These are phyloP conservation scores for Palythoa grandis DNA, from an alignment of 92 coral and sea anemone species.

Conservation along the genomic window DNA sequence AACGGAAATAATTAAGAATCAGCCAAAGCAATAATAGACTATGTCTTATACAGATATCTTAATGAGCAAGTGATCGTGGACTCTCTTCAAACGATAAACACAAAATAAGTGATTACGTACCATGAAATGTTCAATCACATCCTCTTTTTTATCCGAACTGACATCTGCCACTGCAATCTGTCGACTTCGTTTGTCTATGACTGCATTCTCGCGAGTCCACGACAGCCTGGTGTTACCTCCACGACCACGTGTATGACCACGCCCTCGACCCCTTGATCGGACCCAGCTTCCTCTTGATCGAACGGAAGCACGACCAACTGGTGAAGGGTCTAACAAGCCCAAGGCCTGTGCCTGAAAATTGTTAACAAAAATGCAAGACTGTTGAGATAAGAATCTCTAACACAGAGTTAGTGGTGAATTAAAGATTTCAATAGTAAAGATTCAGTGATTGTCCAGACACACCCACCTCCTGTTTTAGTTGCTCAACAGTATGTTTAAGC, in stretches of 20 bases:
- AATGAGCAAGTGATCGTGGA: no score
- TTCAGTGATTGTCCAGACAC: background rate
- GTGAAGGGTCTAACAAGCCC: constrained; percentile 83
- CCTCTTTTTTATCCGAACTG: constrained; percentile 72
- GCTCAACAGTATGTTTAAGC: constrained; percentile 91
- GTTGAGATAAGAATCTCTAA: background rate
- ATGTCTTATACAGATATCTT: no score
- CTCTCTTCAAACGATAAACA: no score
- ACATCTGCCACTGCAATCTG: constrained; percentile 85
- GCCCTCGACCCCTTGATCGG: constrained; percentile 75
- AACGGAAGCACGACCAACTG: constrained; percentile 55
- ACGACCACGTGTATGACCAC: constrained; percentile 69
- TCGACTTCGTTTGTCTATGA: constrained; percentile 76
- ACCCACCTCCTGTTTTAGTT: constrained; percentile 95
- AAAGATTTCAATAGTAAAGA: no score
- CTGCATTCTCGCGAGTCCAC: constrained; percentile 92
- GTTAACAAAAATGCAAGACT: background rate
- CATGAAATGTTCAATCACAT: constrained; percentile 80
- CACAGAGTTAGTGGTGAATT: no score
- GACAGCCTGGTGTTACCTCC: constrained; percentile 68
- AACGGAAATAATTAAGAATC: no score
- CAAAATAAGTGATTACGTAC: constrained; percentile 44
- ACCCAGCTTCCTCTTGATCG: constrained; percentile 68
- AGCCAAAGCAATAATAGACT: no score
- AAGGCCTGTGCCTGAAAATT: constrained; percentile 84